Conservation (phyloP, 1,140 invertebrate genomes). For the Drosophila orosa region DNA sequence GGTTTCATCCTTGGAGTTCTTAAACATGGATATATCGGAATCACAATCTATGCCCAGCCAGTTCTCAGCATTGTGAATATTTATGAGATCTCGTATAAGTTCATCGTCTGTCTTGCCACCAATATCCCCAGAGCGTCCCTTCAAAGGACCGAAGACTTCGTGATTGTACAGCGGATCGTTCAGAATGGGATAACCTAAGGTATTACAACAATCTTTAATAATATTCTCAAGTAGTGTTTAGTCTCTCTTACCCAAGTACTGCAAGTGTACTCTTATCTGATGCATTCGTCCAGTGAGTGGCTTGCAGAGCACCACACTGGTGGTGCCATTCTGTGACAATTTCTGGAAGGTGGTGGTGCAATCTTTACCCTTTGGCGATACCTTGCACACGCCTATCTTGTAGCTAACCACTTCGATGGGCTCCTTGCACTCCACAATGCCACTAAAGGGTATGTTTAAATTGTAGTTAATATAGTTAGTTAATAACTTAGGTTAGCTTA, state of each 20-base stretch:
- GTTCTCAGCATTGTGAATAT: slow-evolving; percentile 96
- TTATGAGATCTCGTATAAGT: slow-evolving; percentile 93
- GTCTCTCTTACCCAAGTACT: slow-evolving; percentile 87
- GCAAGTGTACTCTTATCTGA: slow-evolving; percentile 99
- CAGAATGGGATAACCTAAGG: slow-evolving; percentile 88
- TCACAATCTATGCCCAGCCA: slow-evolving; percentile 96
- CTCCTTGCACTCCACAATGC: slow-evolving; percentile 93
- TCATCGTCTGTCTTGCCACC: slow-evolving; percentile 96
- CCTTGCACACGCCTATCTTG: slow-evolving; percentile 98
- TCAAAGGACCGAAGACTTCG: slow-evolving; percentile 94
- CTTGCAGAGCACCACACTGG: slow-evolving; percentile 96
- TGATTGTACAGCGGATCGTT: slow-evolving; percentile 99
- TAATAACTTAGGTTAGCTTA: slow-evolving; percentile 85
- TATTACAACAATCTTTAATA: background rate
- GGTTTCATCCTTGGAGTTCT: slow-evolving; percentile 87
- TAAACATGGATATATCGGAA: slow-evolving; percentile 92
- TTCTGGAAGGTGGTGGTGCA: slow-evolving; percentile 95
- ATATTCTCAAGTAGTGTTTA: background rate
- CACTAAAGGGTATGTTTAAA: slow-evolving; percentile 13
- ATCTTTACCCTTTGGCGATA: slow-evolving; percentile 95
- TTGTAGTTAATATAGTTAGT: background rate
- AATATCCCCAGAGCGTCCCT: slow-evolving; percentile 95
- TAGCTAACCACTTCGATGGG: slow-evolving; percentile 97
- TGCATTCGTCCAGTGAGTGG: slow-evolving; percentile 99
- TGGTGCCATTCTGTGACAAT: slow-evolving; percentile 93